A percentile compares a stretch with the other conserved stretches of the same genome.
phyloP scores from a whole-genome alignment of 2,888 invertebrate species.

The Atethmia centrago region DNA sequence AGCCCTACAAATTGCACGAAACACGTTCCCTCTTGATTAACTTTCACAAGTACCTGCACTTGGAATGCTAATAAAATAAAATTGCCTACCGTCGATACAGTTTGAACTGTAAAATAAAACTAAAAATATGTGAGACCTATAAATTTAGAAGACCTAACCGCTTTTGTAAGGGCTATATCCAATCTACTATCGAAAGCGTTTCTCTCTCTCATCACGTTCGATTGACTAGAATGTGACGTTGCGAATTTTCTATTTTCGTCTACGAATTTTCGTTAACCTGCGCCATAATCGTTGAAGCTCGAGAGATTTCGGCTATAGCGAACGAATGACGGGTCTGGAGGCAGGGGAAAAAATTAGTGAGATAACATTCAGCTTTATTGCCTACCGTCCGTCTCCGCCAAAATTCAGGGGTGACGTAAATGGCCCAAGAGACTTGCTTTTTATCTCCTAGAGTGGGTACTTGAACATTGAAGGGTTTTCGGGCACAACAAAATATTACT shows the following conservation, averaged over 20 bases:
- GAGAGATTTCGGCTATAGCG: conserved; percentile 70
- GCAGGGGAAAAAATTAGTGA: conserved; percentile 81
- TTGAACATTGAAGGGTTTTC: conserved; percentile 62
- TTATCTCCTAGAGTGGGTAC: conserved; percentile 70
- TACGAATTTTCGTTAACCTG: conserved; percentile 68
- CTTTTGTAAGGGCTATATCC: conserved; percentile 54
- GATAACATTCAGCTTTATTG: conserved; percentile 85
- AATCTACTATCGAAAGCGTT: conserved; percentile 64
- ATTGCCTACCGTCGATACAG: conserved; percentile 77
- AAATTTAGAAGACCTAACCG: conserved; percentile 39
- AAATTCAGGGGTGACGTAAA: conserved; percentile 81
- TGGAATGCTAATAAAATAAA: conserved; percentile 81
- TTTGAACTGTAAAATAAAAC: conserved; percentile 43
- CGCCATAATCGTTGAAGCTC: conserved; percentile 72
- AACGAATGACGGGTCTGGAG: conserved; percentile 69
- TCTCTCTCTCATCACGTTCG: conserved; percentile 62
- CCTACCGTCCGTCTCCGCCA: conserved; percentile 76
- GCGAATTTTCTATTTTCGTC: conserved; percentile 71
- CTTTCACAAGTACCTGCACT: conserved; percentile 75
- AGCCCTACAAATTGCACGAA: conserved; percentile 83
- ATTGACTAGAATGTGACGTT: conserved; percentile 68
- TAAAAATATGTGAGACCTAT: conserved; percentile 44
- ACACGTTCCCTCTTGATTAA: conserved; percentile 85
- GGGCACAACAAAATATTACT: conserved; percentile 57
- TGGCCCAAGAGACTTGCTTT: conserved; percentile 69